Conservation (phyloP, 2,113 vertebrate species). For the Mobula birostris region DNA sequence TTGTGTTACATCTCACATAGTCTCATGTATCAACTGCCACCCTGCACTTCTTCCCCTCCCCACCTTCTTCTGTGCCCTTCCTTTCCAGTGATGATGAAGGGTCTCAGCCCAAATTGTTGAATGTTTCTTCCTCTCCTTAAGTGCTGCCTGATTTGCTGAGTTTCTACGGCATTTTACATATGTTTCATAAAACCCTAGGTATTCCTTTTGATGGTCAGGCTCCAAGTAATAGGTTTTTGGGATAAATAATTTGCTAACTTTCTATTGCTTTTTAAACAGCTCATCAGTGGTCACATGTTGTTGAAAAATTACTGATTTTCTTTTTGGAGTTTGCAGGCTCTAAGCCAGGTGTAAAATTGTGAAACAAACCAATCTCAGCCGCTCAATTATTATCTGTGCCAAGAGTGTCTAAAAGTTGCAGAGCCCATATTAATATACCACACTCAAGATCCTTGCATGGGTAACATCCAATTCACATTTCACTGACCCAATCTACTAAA, state of each 20-base stretch:
- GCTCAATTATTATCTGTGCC: background rate
- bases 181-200: background rate
- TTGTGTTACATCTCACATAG: no score
- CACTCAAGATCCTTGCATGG: background rate
- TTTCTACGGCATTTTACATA: no score
- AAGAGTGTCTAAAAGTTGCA: background rate
- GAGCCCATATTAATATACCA: no score
- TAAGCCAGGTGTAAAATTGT: background rate
- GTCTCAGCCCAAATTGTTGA: no score
- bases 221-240: background rate
- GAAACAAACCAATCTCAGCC: background rate
- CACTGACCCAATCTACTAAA: background rate
- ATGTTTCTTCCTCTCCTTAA: no score
- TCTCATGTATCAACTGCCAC: no score
- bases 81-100: no score
- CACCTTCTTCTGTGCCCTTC: no score
- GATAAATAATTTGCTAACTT: background rate
- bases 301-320: no score
- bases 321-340: background rate
- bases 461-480: background rate
- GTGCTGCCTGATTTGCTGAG: no score
- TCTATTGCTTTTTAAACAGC: background rate
- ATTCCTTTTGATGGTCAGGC: background rate
- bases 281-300: background rate
- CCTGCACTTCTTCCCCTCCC: no score